Base-by-base conservation (phyloP, 2,888 invertebrate species). In the Scaptomyza tumidula region DNA sequence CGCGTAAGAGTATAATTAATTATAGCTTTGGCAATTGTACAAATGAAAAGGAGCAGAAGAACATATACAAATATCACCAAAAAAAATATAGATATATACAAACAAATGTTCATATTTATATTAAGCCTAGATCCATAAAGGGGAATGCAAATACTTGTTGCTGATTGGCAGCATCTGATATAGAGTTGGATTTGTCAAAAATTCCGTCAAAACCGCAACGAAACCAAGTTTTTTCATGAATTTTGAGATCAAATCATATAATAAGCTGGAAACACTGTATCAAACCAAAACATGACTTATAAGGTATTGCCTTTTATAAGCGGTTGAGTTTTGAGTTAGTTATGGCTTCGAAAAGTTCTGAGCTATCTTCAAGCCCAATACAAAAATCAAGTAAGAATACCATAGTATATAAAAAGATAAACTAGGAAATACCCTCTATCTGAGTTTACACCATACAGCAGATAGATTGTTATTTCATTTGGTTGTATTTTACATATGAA, bases 121-220 rank as follows among this genome's bases (percentile, higher is more conserved):
- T 27, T 14, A 13, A 33, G 35, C 33, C 24, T 45, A 54, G 35
- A 16, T 29, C 41, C 41, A n/a, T 48, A 27, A 24, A 11, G 39
- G 35, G 43, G 31, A 37, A 54, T 44, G 39, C 33, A 43, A 48
- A 62, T 37, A 31, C 19, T 31, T 55, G 6, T 27, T 31, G 9
- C 57, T 66, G 53, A 48, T 67, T 68, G 66, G 56, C 54, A 65
- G 48, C 48, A 64, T 27, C 29, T 55, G 44, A 66, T 66, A 72
- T 41, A 55, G 39, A 50, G 29, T 48, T 53, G 35, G 29, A 53
- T 71, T 37, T 14, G 10, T 14, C 3, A 27, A 33, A 35, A 64
- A 9, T 10, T 11, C 0, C 11, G 6, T 7, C 33, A 61, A 14
- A 44, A 41, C 6, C 29, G 14, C 44, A 54, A 31, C 41, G 39